phyloP scores from a whole-genome alignment of 1,140 invertebrate genomes.

The Myzus persicae region DNA sequence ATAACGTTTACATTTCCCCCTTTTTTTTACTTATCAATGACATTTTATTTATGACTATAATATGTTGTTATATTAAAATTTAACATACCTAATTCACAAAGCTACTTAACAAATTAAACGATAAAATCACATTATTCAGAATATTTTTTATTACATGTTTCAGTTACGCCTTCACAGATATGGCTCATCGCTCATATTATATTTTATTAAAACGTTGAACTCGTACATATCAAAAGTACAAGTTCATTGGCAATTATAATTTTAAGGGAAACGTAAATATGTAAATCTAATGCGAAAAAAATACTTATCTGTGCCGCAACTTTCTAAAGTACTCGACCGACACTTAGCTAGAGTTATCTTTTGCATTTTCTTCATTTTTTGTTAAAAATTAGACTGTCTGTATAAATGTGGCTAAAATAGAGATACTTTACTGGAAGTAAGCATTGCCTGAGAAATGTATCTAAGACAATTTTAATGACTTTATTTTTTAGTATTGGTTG shows the following conservation, averaged over 20 bases:
- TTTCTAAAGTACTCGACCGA: neutral
- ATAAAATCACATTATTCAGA: neutral
- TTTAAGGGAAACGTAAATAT: neutral
- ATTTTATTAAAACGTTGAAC: neutral
- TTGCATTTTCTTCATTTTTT: neutral
- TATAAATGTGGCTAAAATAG: neutral
- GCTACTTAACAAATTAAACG: neutral
- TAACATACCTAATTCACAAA: neutral
- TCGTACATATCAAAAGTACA: neutral
- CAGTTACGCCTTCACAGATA: neutral
- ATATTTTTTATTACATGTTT: neutral
- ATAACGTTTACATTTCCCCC: neutral
- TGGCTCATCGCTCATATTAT: neutral
- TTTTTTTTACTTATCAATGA: neutral
- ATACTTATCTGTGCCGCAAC: neutral
- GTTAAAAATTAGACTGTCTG: neutral
- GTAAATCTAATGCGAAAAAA: neutral
- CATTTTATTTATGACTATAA: neutral
- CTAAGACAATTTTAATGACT: neutral
- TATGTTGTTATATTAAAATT: neutral
- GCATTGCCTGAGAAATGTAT: neutral
- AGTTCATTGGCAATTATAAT: neutral
- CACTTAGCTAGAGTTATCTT: too few species aligned
- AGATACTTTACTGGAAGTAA: neutral
- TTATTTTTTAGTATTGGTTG: neutral